Evolutionary conservation across 92 coral and sea anemone species (phyloP), one percentile per base, ranked within the genome.

Genomic region (Micromussa lordhowensis): DNA sequence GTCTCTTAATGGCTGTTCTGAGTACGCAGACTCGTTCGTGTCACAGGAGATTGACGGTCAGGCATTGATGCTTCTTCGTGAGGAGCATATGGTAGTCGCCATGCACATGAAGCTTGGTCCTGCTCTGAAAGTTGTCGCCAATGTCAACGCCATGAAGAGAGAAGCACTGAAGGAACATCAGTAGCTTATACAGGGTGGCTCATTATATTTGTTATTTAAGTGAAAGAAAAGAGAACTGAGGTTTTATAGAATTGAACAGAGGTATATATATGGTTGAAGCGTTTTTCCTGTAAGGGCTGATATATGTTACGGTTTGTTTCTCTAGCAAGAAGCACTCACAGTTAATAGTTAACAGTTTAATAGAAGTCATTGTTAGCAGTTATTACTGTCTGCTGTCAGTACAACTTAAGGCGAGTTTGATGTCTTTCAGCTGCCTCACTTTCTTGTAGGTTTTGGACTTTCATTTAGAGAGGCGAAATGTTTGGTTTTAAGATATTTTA

Each of bases 61-160:
- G 86, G 99, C 99, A 22, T 82, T 97, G 91, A 97, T 97, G 99
- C 77, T 97, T n/a, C 93, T 97, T 32, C 90, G 93, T 49, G 99
- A 97, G 58, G 99, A 97, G 79, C 99, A 97, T 90, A 94, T 97
- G 95, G 99, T 97, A 3, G 99, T 97, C 29, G 98, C 98, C 1
- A 88, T 97, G 93, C 95, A 97, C 76, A 97, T 97, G 99, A 97
- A 97, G 78, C 94, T 97, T 30, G 99, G 99, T 10, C 99, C 99
- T 19, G 99, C 99, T 21, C 95, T 97, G 21, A 97, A 97, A 92
- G 89, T 97, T 38, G 98, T 97, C n/a, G 98, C 98, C 58, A 96
- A 92, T 79, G 99, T 97, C n/a, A 95, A 96, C 87, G 95, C 96
- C 57, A 94, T 97, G 94, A 97, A 97, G 63, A 90, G 98, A 22